phyloP scores from a whole-genome alignment of 2,888 invertebrate species.

The Beris chalybata region DNA sequence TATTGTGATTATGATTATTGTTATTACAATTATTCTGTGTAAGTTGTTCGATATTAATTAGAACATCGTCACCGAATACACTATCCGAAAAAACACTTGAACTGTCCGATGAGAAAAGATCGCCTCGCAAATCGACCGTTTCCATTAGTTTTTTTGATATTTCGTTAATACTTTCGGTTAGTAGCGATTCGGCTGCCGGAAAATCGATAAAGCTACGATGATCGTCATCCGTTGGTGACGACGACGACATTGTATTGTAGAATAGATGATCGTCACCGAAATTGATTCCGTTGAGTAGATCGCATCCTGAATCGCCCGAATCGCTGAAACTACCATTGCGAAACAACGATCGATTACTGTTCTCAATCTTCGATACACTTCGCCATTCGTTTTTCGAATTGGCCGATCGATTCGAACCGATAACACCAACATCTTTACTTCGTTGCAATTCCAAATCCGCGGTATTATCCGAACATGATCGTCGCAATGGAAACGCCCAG shows the following conservation, averaged over 20 bases:
- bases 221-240: slow-evolving; percentile 24
- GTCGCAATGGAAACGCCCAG: slow-evolving; percentile 55
- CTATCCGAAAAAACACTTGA: slow-evolving; percentile 47
- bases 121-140: slow-evolving; percentile 48
- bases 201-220: slow-evolving; percentile 32
- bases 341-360: slow-evolving; percentile 14
- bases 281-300: slow-evolving; percentile 53
- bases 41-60: slow-evolving; percentile 54
- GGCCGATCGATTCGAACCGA: slow-evolving; percentile 48
- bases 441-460: slow-evolving; percentile 43
- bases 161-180: slow-evolving; percentile 55
- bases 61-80: slow-evolving; percentile 45
- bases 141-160: slow-evolving; percentile 56
- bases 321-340: slow-evolving; percentile 47
- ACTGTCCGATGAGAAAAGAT: slow-evolving; percentile 40
- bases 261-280: slow-evolving; percentile 50
- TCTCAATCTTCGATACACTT: background rate
- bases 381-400: slow-evolving; percentile 18
- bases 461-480: slow-evolving; percentile 54
- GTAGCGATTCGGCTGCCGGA: slow-evolving; percentile 49
- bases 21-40: slow-evolving; percentile 17
- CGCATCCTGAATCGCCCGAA: slow-evolving; percentile 49
- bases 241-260: slow-evolving; percentile 41
- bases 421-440: slow-evolving; percentile 44
- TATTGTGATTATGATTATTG: slow-evolving; percentile 8